Conservation (phyloP, 2,888 invertebrate genomes). For the Papilio demoleus region DNA sequence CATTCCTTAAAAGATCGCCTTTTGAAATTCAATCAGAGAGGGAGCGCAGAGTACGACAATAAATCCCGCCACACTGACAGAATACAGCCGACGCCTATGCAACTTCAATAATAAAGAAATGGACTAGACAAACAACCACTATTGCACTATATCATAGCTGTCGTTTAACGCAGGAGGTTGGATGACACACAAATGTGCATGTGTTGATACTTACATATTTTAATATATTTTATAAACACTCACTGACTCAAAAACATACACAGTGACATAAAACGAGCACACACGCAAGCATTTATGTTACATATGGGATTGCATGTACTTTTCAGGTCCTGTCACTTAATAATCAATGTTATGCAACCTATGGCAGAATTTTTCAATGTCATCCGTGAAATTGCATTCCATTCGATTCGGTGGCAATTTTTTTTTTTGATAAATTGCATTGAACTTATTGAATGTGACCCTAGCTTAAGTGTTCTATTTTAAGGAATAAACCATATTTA, state of each 20-base stretch:
- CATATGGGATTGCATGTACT: too few species aligned
- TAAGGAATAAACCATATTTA: not conserved
- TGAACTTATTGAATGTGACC: constrained; percentile 30
- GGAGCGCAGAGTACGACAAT: constrained; percentile 42
- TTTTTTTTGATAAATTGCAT: constrained; percentile 61
- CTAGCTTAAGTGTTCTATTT: not conserved
- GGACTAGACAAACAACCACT: too few species aligned
- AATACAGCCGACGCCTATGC: constrained; percentile 39
- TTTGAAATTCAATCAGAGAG: constrained; percentile 59
- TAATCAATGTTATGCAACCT: constrained; percentile 37
- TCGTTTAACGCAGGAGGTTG: too few species aligned
- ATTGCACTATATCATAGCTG: too few species aligned
- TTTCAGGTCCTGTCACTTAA: too few species aligned
- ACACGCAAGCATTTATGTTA: too few species aligned
- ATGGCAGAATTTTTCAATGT: constrained; percentile 59
- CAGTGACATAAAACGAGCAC: too few species aligned
- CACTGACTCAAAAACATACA: too few species aligned
- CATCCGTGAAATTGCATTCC: constrained; percentile 60
- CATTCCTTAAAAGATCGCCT: constrained; percentile 65
- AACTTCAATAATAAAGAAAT: not conserved
- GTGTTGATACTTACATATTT: too few species aligned
- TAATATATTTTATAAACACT: too few species aligned
- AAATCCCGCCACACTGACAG: constrained; percentile 47
- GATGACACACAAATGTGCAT: too few species aligned
- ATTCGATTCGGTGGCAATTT: constrained; percentile 52